Percentiles rank a stretch among this genome's conserved stretches.
phyloP scores from a whole-genome alignment of 1,140 invertebrate species.

The Eueides isabella region DNA sequence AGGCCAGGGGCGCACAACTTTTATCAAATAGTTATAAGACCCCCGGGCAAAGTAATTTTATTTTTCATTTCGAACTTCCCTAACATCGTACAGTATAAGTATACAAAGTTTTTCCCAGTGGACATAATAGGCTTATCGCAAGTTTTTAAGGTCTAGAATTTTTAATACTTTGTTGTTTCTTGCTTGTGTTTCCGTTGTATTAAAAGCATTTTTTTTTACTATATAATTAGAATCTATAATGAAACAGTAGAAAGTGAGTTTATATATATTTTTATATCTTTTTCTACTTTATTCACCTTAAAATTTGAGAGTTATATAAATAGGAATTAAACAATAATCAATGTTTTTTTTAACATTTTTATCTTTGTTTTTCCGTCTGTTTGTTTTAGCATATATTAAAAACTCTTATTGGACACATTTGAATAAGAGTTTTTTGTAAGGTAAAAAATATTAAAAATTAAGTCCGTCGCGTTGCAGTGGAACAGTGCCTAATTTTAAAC shows the following conservation, averaged over 20 bases:
- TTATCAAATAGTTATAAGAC: slow-evolving; percentile 40
- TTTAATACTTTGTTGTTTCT: slow-evolving; percentile 27
- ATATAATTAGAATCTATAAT: slow-evolving; percentile 1
- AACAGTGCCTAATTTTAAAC: no score
- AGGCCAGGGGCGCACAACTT: slow-evolving; percentile 35
- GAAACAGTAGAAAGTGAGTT: background rate
- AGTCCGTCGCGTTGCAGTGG: no score
- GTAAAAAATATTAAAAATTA: no score
- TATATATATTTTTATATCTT: no score
- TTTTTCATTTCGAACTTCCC: slow-evolving; percentile 38
- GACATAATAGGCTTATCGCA: slow-evolving; percentile 34
- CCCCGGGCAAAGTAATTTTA: slow-evolving; percentile 30
- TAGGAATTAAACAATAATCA: no score
- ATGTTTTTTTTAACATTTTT: no score
- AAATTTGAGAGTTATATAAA: no score
- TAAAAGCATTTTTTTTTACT: slow-evolving; percentile 2
- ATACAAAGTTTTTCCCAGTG: slow-evolving; percentile 28
- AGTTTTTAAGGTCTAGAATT: slow-evolving; percentile 36
- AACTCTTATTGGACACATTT: no score
- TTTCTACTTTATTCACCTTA: no score
- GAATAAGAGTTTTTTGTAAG: no score
- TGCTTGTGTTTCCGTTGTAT: background rate
- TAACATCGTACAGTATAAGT: slow-evolving; percentile 16
- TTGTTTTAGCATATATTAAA: no score
- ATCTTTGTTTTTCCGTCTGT: no score